phyloP scores from a whole-genome alignment of 1,140 invertebrate species.

The Meloidogyne hapla region DNA sequence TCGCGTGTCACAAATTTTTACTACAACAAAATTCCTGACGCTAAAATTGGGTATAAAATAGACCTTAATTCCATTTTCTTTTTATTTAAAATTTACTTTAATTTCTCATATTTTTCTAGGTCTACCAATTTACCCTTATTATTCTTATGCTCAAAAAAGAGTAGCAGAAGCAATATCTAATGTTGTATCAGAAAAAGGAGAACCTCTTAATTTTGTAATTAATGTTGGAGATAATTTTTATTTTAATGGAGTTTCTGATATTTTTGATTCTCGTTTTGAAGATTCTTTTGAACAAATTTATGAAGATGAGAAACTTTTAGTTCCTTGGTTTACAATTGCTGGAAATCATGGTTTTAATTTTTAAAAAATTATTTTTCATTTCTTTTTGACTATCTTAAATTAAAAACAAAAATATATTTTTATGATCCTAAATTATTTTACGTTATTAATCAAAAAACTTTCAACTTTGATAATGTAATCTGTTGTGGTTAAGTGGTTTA shows the following conservation, averaged over 20 bases:
- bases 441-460: no score
- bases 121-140: constrained; percentile 43
- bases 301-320: constrained; percentile 24
- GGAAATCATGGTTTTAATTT: constrained; percentile 65
- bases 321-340: constrained; percentile 66
- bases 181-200: constrained; percentile 23
- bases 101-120: constrained; percentile 24
- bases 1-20: no score
- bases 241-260: constrained; percentile 47
- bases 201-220: constrained; percentile 41
- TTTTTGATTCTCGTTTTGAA: constrained; percentile 45
- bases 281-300: constrained; percentile 50
- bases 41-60: no score
- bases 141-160: constrained; percentile 42
- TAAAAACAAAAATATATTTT: no score
- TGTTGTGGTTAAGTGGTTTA: no score
- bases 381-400: no score
- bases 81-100: no score
- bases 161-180: constrained; percentile 36
- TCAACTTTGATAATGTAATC: no score
- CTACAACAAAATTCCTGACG: no score
- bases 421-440: no score
- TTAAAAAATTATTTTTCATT: no score
- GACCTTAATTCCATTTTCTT: no score
- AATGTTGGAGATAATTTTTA: constrained; percentile 54